phyloP scores from a whole-genome alignment of 2,888 invertebrate genomes.

The Protonemura montana region DNA sequence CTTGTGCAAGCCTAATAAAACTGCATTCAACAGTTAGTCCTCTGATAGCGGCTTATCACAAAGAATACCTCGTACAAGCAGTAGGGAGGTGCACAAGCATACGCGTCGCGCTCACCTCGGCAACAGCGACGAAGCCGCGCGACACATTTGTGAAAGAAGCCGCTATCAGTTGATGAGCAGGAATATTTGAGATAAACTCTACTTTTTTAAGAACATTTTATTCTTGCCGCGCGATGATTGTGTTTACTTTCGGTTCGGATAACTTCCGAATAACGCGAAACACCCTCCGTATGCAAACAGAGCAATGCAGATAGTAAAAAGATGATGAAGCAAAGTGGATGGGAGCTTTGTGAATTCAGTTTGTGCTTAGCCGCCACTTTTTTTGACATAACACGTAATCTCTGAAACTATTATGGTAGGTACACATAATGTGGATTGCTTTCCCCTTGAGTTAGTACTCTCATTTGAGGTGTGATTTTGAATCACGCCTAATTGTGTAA shows the following conservation, averaged over 20 bases:
- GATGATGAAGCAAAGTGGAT: background rate
- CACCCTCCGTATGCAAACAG: conserved; percentile 32
- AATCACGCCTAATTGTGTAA: background rate
- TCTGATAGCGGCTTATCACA: conserved; percentile 4
- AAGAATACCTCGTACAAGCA: background rate
- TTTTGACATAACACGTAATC: background rate
- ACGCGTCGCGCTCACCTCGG: background rate
- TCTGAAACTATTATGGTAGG: background rate
- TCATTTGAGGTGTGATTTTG: background rate
- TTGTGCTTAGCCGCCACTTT: background rate
- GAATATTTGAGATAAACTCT: conserved; percentile 31
- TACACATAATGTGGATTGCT: background rate
- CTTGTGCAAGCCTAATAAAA: conserved; percentile 7
- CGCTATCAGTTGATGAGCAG: conserved; percentile 31
- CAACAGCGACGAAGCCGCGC: background rate
- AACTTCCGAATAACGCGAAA: conserved; percentile 36
- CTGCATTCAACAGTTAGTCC: conserved; percentile 5
- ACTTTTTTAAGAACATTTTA: conserved; percentile 26
- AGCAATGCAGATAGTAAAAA: background rate
- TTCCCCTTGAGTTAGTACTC: background rate
- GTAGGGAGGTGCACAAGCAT: background rate
- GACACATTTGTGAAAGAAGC: conserved; percentile 14
- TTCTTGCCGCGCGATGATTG: conserved; percentile 10
- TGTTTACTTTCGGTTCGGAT: conserved; percentile 25
- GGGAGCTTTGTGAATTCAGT: background rate